Conservation (phyloP, 2,888 invertebrate species). For the Gerris lacustris region DNA sequence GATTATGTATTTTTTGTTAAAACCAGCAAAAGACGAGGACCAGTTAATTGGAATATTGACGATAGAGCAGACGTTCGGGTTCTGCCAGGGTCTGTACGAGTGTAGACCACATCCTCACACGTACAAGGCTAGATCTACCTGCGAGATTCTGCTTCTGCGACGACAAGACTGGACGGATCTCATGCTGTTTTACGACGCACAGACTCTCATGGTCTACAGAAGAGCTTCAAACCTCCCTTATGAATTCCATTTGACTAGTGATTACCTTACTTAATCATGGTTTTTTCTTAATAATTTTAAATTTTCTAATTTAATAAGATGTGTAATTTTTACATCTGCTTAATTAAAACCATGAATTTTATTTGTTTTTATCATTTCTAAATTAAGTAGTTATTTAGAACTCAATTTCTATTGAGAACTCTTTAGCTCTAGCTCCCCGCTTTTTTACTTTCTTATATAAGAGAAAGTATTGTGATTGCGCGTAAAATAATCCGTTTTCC, state of each 20-base stretch:
- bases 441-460: too few relatives aligned
- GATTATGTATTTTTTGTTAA: too few relatives aligned
- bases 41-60: neutral
- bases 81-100: constrained; percentile 5
- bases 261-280: neutral
- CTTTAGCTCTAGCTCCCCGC: too few relatives aligned
- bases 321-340: too few relatives aligned
- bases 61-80: neutral
- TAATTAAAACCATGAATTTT: too few relatives aligned
- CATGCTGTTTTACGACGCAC: neutral
- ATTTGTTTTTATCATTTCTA: too few relatives aligned
- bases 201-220: neutral
- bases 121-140: neutral
- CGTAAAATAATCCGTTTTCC: too few relatives aligned
- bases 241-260: neutral
- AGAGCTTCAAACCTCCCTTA: neutral
- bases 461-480: too few relatives aligned
- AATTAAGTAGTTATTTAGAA: too few relatives aligned
- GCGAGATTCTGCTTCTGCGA: neutral
- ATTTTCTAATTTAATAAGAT: too few relatives aligned
- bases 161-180: neutral
- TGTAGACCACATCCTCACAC: neutral
- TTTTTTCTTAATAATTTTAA: too few relatives aligned
- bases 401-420: too few relatives aligned
- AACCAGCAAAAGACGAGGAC: neutral